These are phyloP conservation scores for Anastrepha obliqua DNA, from an alignment of 1,140 invertebrate genomes.

Conservation along the genomic window DNA sequence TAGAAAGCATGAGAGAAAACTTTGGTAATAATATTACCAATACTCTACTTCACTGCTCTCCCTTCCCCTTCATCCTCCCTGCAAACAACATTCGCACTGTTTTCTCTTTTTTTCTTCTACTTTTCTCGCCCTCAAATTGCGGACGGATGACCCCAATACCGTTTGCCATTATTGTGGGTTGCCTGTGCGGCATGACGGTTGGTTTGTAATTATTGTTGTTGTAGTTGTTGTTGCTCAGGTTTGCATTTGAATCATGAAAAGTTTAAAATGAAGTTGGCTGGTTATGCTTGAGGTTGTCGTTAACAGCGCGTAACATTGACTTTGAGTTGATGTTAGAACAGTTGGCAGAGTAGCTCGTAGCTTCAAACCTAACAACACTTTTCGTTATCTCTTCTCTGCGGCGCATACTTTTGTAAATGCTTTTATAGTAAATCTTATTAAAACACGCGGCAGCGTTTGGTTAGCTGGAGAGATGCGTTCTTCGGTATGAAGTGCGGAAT, in stretches of 20 bases:
- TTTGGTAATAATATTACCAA: constrained; percentile 40
- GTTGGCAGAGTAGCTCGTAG: not conserved
- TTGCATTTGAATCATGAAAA: constrained; percentile 26
- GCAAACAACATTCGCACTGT: not conserved
- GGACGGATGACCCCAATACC: constrained; percentile 40
- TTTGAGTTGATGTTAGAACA: not conserved
- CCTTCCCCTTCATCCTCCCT: not conserved
- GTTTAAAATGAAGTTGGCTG: constrained; percentile 31
- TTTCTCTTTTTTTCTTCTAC: not conserved
- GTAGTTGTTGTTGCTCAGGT: not conserved
- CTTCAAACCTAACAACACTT: not conserved
- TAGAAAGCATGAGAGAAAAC: constrained; percentile 15
- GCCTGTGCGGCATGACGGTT: not conserved
- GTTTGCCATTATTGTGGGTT: not conserved
- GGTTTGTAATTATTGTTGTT: not conserved
- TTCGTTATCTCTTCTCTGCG: not conserved
- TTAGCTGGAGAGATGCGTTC: not conserved
- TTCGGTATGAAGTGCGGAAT: no score
- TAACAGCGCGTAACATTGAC: constrained; percentile 31
- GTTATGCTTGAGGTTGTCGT: constrained; percentile 48
- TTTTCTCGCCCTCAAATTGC: constrained; percentile 24
- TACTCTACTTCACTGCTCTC: not conserved
- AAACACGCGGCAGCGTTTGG: not conserved
- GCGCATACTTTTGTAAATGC: constrained; percentile 9
- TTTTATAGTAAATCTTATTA: constrained; percentile 39